Base-by-base conservation (phyloP, 2,888 invertebrate species). In the Villa cingulata region DNA sequence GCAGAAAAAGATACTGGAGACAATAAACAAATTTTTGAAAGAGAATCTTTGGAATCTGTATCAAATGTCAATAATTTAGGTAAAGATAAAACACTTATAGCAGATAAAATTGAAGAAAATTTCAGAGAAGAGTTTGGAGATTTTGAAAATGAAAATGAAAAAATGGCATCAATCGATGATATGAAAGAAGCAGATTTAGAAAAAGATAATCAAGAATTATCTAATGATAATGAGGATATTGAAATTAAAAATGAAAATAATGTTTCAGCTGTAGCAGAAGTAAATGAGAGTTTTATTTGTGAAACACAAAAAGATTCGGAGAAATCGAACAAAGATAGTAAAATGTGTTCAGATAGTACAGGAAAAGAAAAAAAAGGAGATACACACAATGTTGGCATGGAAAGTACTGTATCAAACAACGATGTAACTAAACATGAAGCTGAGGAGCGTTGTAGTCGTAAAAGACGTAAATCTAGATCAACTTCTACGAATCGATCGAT, bases 351-450 rank as follows among this genome's bases (percentile, higher is more conserved):
- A 23, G 23, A 23, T 6, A 23, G 5, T 6, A 23, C 4, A 23
- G 23, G 4, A 23, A 7, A 23, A 23, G 23, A 23, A 6, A 23
- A 12, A 12, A 32, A 32, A 32, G 12, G 29, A 32, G 12, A 12
- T 12, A 2, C 9, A 12, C 29, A 12, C 12, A 2, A 12, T 1
- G 7, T 23, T 7, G 23, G 7, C 23, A 23, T 23, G 3, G 29
- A 32, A 55, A 52, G 61, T 57, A 43, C 42, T 18, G 32, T 46
- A 16, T 48, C 58, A 16, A 51, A 70, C 65, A 51, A 70, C 65
- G 45, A 49, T 6, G 44, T 47, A 37, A 18, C 18, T 5, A 18
- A 45, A 39, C 15, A 34, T 36, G 29, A 32, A 1, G 12, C 3
- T 12, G 29, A 32, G 12, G 29, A 32, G 29, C 29, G 29, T 12